These are phyloP conservation scores for Argyrosomus regius DNA, from an alignment of 2,797 vertebrate species.

Conservation along the genomic window DNA sequence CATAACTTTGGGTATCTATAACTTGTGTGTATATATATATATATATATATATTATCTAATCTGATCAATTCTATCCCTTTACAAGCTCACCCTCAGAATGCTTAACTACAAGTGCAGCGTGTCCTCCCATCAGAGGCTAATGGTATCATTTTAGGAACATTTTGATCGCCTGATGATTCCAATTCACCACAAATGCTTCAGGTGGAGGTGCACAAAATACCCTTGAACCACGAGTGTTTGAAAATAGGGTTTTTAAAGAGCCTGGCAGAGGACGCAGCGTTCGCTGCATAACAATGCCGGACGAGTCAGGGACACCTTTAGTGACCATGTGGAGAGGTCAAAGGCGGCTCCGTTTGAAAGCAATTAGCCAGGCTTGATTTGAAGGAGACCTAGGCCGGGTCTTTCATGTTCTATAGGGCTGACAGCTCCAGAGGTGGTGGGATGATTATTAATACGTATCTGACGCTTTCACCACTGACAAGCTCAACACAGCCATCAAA, in stretches of 20 bases:
- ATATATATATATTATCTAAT: not conserved
- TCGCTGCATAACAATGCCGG: slow-evolving; percentile 74
- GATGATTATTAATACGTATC: slow-evolving; percentile 77
- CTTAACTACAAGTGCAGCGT: slow-evolving; percentile 20
- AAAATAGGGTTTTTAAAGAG: slow-evolving; percentile 68
- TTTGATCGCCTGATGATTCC: slow-evolving; percentile 53
- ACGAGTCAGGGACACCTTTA: slow-evolving; percentile 64
- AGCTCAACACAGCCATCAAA: slow-evolving; percentile 62
- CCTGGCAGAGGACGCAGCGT: slow-evolving; percentile 57
- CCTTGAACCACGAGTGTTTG: slow-evolving; percentile 68
- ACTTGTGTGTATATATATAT: not conserved
- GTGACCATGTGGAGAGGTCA: slow-evolving; percentile 73
- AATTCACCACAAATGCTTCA: slow-evolving; percentile 54
- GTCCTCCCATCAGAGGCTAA: slow-evolving; percentile 36
- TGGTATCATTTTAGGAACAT: slow-evolving; percentile 37
- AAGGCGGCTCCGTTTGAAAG: slow-evolving; percentile 76
- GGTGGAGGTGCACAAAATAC: slow-evolving; percentile 52
- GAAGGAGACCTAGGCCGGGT: slow-evolving; percentile 56
- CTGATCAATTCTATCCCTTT: slow-evolving; percentile 23
- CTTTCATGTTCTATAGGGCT: slow-evolving; percentile 73
- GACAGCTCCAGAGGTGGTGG: slow-evolving; percentile 72
- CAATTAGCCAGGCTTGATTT: slow-evolving; percentile 76
- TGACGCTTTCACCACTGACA: slow-evolving; percentile 68
- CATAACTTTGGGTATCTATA: no score
- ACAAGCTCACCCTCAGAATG: slow-evolving; percentile 3